Evolutionary conservation across 1,140 invertebrate genomes (phyloP), one percentile per base, ranked within the genome.

Genomic region (Euura saliciscinereae): DNA sequence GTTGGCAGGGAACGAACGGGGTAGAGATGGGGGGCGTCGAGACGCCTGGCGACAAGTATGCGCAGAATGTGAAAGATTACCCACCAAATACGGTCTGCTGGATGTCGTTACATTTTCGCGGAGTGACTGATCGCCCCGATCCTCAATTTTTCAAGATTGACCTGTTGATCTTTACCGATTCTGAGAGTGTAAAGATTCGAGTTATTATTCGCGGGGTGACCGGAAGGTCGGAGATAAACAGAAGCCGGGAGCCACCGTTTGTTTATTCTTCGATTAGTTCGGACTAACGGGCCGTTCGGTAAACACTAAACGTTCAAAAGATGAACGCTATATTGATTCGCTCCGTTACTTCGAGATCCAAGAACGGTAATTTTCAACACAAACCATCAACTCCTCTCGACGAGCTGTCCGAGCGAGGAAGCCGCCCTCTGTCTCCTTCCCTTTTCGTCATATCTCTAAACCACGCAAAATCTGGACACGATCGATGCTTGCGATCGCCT

Each of bases 41-140:
- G 70, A 73, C 74, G 76, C 73, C 28, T 78, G 75, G 75, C 73
- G 75, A 74, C 77, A 84, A 80, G 78, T 81, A 84, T 85, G 84
- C 84, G 78, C 81, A 84, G 84, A 85, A 85, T 85, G 82, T 79
- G 77, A 82, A 80, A 81, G 81, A 85, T 84, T 80, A 76, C 72
- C 65, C 13, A 51, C 6, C 46, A 11, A 11, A 51, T 7, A 6
- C 51, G 51, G 10, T 4, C 46, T 51, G 46, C 46, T 6, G 51
- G 6, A 59, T 59, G 28, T 28, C 28, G 28, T 28, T 28, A 28
- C 28, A 28, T 28, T 28, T 28, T 28, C 28, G 28, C 28, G 28
- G 28, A 0, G 28, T 28, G 28, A 28, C 28, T 28, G 28, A 28
- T 28, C 28, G 28, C 28, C 28, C 28, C 28, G 28, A 28, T 28